Percentiles rank a stretch among this genome's conserved stretches.
Evolutionary conservation across 2,113 vertebrate species (phyloP).

Genomic region (Spermophilus dauricus): DNA sequence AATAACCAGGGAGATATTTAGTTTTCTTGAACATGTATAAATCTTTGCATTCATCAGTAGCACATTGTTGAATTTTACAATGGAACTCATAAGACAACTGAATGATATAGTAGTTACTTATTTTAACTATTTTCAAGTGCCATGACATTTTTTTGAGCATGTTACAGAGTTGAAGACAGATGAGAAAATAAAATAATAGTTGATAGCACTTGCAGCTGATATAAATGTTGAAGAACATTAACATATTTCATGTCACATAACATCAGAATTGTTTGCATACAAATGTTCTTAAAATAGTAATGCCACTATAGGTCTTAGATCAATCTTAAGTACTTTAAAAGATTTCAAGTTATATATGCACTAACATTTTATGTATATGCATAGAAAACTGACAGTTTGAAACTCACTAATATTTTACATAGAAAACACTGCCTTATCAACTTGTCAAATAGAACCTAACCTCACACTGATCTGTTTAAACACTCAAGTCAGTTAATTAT

Average conservation of each 20-base stretch:
- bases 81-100: constrained; percentile 49
- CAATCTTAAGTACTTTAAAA: constrained; percentile 41
- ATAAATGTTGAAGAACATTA: constrained; percentile 61
- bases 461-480: constrained; percentile 30
- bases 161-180: constrained; percentile 69
- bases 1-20: constrained; percentile 15
- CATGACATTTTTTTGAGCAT: constrained; percentile 54
- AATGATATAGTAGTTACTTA: constrained; percentile 54
- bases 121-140: constrained; percentile 69
- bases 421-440: constrained; percentile 1
- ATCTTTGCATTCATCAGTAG: constrained; percentile 42
- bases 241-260: constrained; percentile 60
- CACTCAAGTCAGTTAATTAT: constrained; percentile 45
- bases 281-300: constrained; percentile 56
- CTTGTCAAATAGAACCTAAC: constrained; percentile 44
- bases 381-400: constrained; percentile 51
- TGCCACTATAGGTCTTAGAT: constrained; percentile 42
- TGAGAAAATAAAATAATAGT: constrained; percentile 72
- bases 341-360: constrained; percentile 39
- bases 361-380: constrained; percentile 2
- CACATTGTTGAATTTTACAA: constrained; percentile 59
- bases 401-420: constrained; percentile 60
- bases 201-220: constrained; percentile 66
- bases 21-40: constrained; percentile 53
- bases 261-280: constrained; percentile 62